A percentile compares a stretch with the other conserved stretches of the same genome.
Conservation (phyloP, 2,888 invertebrate genomes). For the Acrobasis suavella region DNA sequence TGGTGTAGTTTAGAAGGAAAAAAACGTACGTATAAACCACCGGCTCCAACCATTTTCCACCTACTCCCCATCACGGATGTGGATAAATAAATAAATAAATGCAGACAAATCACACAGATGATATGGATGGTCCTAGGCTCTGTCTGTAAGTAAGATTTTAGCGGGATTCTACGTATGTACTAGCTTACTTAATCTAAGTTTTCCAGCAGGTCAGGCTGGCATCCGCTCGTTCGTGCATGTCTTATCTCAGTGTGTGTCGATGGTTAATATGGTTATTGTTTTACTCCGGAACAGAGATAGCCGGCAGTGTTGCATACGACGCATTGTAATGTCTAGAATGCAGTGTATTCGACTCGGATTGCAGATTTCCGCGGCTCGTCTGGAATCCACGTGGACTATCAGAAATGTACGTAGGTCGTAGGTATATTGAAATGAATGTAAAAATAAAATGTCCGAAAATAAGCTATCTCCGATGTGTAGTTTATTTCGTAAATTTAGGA, state of each 20-base stretch:
- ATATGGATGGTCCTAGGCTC: no score
- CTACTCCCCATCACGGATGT: background rate
- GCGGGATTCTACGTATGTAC: background rate
- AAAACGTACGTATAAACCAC: background rate
- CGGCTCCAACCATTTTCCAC: background rate
- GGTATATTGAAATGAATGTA: background rate
- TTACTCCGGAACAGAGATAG: conserved; percentile 17
- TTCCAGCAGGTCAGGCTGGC: background rate
- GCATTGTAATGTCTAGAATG: conserved; percentile 17
- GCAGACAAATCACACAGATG: no score
- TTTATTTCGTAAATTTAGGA: no score
- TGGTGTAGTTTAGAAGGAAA: background rate
- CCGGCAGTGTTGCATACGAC: conserved; percentile 16
- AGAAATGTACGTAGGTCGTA: background rate
- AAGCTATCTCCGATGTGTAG: no score
- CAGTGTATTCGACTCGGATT: conserved; percentile 5
- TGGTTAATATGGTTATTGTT: conserved; percentile 21
- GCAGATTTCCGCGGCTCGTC: background rate
- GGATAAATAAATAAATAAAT: no score
- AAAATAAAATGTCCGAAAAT: no score
- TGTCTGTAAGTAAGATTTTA: no score
- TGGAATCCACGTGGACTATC: background rate
- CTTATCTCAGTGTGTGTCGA: conserved; percentile 12
- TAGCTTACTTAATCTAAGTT: no score
- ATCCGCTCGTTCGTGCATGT: background rate